Conservation (phyloP, 2,888 invertebrate genomes). For the Alentia gelatinosa region DNA sequence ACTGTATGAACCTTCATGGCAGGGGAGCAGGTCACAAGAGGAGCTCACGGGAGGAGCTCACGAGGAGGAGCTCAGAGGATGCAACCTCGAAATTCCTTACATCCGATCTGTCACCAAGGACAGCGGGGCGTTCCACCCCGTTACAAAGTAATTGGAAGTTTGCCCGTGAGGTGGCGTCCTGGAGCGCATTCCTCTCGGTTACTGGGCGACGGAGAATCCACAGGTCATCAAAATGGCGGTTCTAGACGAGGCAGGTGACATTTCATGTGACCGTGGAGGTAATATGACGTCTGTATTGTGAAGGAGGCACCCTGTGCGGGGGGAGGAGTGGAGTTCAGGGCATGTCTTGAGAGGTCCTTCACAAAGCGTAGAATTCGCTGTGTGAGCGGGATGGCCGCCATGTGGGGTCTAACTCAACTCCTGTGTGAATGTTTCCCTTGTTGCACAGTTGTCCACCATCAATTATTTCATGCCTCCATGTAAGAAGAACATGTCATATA, state of each 20-base stretch:
- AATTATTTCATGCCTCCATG: no score
- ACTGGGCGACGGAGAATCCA: background rate
- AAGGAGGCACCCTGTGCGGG: background rate
- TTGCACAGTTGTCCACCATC: no score
- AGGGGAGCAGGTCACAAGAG: no score
- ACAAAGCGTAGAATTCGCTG: no score
- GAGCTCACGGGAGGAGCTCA: background rate
- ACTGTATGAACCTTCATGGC: no score
- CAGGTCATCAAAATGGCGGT: background rate
- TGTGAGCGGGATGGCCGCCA: background rate
- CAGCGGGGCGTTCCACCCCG: background rate
- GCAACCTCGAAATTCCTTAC: background rate
- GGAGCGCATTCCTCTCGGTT: background rate
- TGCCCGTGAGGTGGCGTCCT: background rate
- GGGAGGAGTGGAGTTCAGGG: background rate
- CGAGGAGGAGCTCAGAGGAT: background rate
- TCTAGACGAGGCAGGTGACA: background rate
- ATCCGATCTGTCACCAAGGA: background rate
- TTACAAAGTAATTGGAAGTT: slow-evolving; percentile 3
- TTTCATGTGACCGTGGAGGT: background rate
- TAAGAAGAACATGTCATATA: no score
- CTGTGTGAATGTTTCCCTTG: no score
- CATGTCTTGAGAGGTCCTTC: no score
- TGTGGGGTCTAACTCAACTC: no score
- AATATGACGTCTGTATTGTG: background rate